Percentiles rank a stretch among this genome's conserved stretches.
Conservation (phyloP, 2,113 vertebrate species). For the Syngnathus scovelli region DNA sequence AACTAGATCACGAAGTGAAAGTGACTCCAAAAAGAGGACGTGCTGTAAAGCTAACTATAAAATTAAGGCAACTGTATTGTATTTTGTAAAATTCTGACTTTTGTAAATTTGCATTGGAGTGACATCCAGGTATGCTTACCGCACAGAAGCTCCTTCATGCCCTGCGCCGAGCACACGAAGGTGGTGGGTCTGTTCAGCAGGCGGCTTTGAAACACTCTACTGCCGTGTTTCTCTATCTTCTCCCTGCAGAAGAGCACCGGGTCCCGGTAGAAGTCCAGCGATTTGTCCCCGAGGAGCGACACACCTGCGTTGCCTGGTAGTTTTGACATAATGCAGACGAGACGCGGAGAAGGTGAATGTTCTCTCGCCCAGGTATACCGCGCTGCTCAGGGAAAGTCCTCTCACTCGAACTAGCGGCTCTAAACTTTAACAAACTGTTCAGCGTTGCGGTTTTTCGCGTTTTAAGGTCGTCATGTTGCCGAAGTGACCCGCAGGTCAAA, state of each 20-base stretch:
- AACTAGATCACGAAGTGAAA: neutral
- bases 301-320: constrained; percentile 59
- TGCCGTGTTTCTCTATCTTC: constrained; percentile 49
- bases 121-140: constrained; percentile 27
- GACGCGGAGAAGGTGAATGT: neutral
- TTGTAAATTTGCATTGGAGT: neutral
- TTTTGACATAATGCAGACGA: constrained; percentile 46
- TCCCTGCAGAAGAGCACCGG: constrained; percentile 57
- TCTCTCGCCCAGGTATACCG: neutral
- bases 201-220: constrained; percentile 56
- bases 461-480: neutral
- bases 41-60: too few relatives aligned
- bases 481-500: neutral
- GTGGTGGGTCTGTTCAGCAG: constrained; percentile 63
- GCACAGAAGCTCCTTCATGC: constrained; percentile 56
- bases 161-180: constrained; percentile 59
- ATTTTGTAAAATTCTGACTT: neutral
- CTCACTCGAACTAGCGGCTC: neutral
- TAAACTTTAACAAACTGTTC: neutral
- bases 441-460: neutral
- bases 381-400: neutral
- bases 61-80: neutral
- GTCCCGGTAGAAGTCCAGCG: constrained; percentile 66
- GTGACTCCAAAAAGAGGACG: neutral
- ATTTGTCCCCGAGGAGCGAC: constrained; percentile 60